Evolutionary conservation across 2,888 invertebrate species (phyloP).

Genomic region (Allophyes oxyacanthae): DNA sequence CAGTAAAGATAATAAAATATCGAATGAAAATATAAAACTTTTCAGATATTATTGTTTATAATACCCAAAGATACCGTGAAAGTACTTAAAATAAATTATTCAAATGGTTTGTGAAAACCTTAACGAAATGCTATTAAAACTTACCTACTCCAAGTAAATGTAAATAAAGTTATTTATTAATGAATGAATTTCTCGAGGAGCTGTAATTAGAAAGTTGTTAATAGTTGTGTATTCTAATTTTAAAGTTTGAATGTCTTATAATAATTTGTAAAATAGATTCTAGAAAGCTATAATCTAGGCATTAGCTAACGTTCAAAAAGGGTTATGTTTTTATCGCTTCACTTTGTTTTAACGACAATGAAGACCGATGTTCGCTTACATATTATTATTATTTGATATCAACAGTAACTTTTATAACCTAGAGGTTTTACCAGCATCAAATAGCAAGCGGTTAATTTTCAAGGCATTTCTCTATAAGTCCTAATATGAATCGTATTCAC

Average conservation of each 20-base stretch:
- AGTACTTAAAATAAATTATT: neutral
- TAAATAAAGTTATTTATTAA: neutral
- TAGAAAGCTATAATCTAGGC: too few species aligned
- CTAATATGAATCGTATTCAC: too few species aligned
- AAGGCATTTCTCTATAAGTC: too few species aligned
- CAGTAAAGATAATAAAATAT: neutral
- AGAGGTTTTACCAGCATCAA: too few species aligned
- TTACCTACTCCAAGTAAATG: neutral
- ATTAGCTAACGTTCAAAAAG: too few species aligned
- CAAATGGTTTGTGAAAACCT: neutral
- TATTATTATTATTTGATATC: too few species aligned
- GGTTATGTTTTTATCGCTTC: too few species aligned
- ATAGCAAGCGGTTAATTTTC: too few species aligned
- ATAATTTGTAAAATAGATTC: neutral
- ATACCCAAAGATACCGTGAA: neutral
- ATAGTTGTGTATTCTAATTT: neutral
- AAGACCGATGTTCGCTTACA: too few species aligned
- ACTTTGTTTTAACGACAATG: too few species aligned
- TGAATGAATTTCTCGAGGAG: conserved; percentile 7
- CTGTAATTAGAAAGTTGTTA: conserved; percentile 10
- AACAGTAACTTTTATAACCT: too few species aligned
- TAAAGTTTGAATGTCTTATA: neutral
- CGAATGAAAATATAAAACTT: neutral
- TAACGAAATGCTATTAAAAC: conserved; percentile 14
- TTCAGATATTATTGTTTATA: neutral